Evolutionary conservation across 1,140 invertebrate species (phyloP).

Genomic region (Cydia fagiglandana): DNA sequence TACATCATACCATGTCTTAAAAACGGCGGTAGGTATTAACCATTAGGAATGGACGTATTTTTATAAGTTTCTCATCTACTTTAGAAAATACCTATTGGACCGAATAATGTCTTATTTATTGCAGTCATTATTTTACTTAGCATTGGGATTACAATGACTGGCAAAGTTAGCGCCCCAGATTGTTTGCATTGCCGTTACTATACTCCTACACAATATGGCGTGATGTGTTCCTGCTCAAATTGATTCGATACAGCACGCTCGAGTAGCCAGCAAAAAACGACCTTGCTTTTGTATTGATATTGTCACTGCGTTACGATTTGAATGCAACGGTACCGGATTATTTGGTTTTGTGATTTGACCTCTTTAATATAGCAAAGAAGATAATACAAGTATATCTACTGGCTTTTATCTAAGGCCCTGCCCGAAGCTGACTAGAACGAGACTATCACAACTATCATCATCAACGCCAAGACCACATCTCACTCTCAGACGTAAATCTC

Average conservation of each 20-base stretch:
- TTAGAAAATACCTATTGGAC: too few relatives aligned
- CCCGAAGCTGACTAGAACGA: too few relatives aligned
- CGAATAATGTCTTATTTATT: background rate
- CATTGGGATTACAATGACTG: background rate
- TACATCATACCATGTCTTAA: too few relatives aligned
- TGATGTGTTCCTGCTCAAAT: slow-evolving; percentile 18
- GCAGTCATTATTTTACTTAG: background rate
- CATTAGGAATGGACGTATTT: too few relatives aligned
- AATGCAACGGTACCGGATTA: slow-evolving; percentile 22
- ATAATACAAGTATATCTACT: too few relatives aligned
- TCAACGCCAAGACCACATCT: too few relatives aligned
- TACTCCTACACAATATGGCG: slow-evolving; percentile 15
- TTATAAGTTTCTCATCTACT: too few relatives aligned
- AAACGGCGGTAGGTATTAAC: too few relatives aligned
- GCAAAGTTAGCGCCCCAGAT: slow-evolving; percentile 4
- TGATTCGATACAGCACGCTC: slow-evolving; percentile 25
- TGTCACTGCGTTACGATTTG: slow-evolving; percentile 17
- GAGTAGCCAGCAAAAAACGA: slow-evolving; percentile 27
- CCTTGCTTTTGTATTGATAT: slow-evolving; percentile 24
- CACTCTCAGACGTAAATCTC: too few relatives aligned
- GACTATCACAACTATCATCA: too few relatives aligned
- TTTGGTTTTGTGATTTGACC: background rate
- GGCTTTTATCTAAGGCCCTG: too few relatives aligned
- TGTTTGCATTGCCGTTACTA: slow-evolving; percentile 29
- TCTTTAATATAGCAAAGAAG: background rate